Evolutionary conservation across 2,113 vertebrate genomes (phyloP).

Genomic region (Zosterops hypoxanthus): DNA sequence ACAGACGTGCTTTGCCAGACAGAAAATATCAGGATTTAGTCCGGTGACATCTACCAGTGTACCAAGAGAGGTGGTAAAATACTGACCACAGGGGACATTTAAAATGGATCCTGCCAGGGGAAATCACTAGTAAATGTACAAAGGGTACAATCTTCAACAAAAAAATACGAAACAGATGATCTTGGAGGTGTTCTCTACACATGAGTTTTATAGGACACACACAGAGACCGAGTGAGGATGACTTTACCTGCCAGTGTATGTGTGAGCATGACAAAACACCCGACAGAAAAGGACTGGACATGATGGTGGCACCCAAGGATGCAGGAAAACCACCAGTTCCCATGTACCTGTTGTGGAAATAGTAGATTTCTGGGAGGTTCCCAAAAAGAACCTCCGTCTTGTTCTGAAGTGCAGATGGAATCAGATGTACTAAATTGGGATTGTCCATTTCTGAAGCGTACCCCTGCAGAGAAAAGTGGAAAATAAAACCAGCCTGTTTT

Average conservation of each 20-base stretch:
- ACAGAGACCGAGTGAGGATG: neutral
- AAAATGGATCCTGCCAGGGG: neutral
- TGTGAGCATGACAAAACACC: neutral
- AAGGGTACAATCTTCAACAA: neutral
- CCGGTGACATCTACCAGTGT: neutral
- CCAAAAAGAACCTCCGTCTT: slow-evolving; percentile 93
- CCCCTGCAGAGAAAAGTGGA: slow-evolving; percentile 75
- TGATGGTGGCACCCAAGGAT: neutral
- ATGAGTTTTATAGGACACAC: neutral
- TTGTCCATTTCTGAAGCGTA: slow-evolving; percentile 91
- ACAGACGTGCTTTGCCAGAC: neutral
- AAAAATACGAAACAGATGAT: neutral
- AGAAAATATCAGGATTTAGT: neutral
- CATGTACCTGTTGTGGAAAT: slow-evolving; percentile 89
- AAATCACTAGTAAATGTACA: neutral
- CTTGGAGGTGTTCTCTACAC: neutral
- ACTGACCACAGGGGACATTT: neutral
- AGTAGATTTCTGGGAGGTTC: slow-evolving; percentile 90
- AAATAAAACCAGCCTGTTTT: neutral
- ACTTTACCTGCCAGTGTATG: neutral
- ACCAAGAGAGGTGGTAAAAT: neutral
- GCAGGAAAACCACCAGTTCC: neutral
- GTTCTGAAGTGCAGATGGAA: slow-evolving; percentile 86
- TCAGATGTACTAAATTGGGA: slow-evolving; percentile 85
- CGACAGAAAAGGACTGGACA: neutral